Percentiles rank a stretch among this genome's conserved stretches.
phyloP scores from a whole-genome alignment of 2,113 vertebrate genomes.

The Leiothrix lutea region DNA sequence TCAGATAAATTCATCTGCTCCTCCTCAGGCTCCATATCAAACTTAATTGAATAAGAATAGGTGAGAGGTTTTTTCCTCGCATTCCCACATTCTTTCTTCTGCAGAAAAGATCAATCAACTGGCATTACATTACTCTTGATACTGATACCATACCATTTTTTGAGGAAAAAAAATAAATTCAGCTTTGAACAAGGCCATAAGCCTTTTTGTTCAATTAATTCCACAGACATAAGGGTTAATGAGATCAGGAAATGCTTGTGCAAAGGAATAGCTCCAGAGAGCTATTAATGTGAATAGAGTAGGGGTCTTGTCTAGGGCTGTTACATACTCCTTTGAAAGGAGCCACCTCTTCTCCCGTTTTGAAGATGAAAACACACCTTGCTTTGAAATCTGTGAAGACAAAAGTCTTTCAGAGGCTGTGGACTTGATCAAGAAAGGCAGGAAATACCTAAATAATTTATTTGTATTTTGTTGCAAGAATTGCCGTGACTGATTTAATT shows the following conservation, averaged over 20 bases:
- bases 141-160: background rate
- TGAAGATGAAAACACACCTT: background rate
- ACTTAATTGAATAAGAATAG: background rate
- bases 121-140: background rate
- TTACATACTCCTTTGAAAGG: background rate
- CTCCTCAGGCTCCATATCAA: background rate
- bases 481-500: background rate
- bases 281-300: background rate
- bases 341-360: background rate
- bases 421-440: background rate
- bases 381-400: background rate
- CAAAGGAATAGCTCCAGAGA: background rate
- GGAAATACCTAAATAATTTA: background rate
- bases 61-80: background rate
- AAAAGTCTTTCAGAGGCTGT: background rate
- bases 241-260: background rate
- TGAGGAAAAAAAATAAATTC: background rate
- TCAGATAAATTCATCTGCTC: background rate
- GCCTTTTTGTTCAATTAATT: slow-evolving; percentile 3
- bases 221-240: background rate
- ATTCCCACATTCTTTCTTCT: background rate
- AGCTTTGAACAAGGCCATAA: background rate
- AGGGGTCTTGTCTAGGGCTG: background rate
- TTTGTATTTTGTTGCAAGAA: background rate
- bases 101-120: background rate